phyloP scores from a whole-genome alignment of 2,797 vertebrate species.

The Gallinago solitaria region DNA sequence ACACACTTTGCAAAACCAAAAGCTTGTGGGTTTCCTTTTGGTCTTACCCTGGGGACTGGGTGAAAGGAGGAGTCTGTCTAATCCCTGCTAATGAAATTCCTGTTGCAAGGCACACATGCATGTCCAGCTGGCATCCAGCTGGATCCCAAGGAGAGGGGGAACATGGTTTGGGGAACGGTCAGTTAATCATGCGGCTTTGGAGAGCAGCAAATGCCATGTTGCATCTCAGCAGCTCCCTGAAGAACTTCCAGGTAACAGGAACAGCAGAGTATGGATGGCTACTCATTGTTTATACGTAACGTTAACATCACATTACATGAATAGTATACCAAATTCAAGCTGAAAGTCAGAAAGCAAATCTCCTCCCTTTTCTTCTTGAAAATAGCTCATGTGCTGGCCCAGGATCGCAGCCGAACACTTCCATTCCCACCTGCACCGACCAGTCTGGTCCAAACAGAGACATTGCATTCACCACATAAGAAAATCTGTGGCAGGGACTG shows the following conservation, averaged over 20 bases:
- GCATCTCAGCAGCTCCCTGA: neutral
- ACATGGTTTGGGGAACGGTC: rapidly evolving
- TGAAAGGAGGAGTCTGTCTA: neutral
- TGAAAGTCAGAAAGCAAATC: neutral
- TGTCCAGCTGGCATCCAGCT: neutral
- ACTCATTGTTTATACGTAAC: neutral
- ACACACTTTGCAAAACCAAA: neutral
- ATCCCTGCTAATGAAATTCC: neutral
- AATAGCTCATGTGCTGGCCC: neutral
- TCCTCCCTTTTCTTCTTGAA: neutral
- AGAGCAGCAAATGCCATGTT: neutral
- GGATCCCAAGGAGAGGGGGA: neutral
- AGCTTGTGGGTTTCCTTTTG: neutral
- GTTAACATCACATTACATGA: neutral
- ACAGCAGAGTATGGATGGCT: neutral
- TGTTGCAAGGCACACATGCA: neutral
- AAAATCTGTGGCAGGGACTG: neutral
- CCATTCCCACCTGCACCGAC: rapidly evolving
- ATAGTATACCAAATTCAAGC: neutral
- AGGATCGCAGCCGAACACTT: neutral
- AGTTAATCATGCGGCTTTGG: neutral
- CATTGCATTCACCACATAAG: neutral
- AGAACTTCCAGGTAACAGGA: neutral
- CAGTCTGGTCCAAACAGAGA: neutral
- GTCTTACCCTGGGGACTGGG: neutral